Evolutionary conservation across 2,113 vertebrate genomes (phyloP).

Genomic region (Platichthys stellatus): DNA sequence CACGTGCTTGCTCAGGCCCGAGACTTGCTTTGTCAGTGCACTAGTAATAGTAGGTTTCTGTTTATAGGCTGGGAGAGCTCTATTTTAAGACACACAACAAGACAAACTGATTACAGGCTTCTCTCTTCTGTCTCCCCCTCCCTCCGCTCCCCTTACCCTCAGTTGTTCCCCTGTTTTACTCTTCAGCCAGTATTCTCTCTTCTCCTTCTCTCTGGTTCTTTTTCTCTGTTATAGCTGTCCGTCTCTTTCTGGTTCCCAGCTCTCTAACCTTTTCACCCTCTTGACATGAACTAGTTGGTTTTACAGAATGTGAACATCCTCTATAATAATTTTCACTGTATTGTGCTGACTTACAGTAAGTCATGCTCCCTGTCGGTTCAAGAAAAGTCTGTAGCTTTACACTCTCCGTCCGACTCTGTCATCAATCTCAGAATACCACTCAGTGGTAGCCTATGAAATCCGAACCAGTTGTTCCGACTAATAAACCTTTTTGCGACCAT

Average conservation of each 20-base stretch:
- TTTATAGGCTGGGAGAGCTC: constrained; percentile 81
- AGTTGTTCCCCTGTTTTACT: constrained; percentile 31
- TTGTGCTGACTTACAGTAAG: neutral
- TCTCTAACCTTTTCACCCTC: neutral
- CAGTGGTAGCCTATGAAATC: constrained; percentile 53
- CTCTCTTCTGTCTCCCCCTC: constrained; percentile 55
- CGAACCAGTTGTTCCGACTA: constrained; percentile 61
- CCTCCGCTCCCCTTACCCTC: constrained; percentile 61
- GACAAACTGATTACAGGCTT: constrained; percentile 82
- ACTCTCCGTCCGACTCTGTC: constrained; percentile 5
- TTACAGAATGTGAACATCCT: neutral
- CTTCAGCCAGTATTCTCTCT: constrained; percentile 28
- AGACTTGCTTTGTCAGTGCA: constrained; percentile 83
- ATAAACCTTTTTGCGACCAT: constrained; percentile 39
- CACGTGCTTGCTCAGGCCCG: constrained; percentile 50
- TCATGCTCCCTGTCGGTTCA: constrained; percentile 2
- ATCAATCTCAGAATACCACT: constrained; percentile 21
- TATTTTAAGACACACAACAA: constrained; percentile 87
- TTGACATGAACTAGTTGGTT: neutral
- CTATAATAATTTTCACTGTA: neutral
- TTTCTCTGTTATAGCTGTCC: neutral
- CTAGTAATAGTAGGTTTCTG: constrained; percentile 84
- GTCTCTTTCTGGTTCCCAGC: neutral
- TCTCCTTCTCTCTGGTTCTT: neutral
- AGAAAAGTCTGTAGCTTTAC: neutral